A percentile compares a stretch with the other conserved stretches of the same genome.
Evolutionary conservation across 2,797 vertebrate genomes (phyloP).

Genomic region (Rhincodon typus): DNA sequence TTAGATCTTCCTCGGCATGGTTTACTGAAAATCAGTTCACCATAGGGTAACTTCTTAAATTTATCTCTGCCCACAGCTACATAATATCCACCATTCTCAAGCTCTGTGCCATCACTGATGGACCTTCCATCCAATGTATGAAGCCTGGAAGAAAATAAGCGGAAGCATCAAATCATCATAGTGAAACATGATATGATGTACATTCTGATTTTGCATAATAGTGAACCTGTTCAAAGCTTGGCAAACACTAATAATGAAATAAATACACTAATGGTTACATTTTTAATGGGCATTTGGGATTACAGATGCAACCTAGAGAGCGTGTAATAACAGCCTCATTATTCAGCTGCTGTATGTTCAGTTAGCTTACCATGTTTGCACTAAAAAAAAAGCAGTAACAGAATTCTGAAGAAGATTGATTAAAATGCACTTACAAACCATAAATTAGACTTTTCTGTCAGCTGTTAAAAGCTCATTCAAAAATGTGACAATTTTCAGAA

Average conservation of each 20-base stretch:
- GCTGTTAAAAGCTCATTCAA: background rate
- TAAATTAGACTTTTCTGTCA: background rate
- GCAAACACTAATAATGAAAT: no score
- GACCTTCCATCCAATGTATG: slow-evolving; percentile 78
- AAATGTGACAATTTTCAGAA: background rate
- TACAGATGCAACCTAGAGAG: background rate
- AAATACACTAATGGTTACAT: background rate
- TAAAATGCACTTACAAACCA: background rate
- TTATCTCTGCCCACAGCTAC: slow-evolving; percentile 88
- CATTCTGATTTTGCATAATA: background rate
- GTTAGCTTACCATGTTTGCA: background rate
- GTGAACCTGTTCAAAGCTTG: background rate
- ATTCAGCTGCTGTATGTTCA: background rate
- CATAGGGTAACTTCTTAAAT: slow-evolving; percentile 84
- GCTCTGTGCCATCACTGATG: slow-evolving; percentile 69
- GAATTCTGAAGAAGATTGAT: background rate
- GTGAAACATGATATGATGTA: no score
- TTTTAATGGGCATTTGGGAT: background rate
- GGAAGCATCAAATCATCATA: background rate
- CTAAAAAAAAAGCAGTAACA: background rate
- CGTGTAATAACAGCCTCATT: background rate
- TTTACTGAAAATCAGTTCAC: slow-evolving; percentile 75
- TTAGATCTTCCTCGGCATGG: slow-evolving; percentile 63
- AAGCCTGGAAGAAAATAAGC: slow-evolving; percentile 58
- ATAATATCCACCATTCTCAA: slow-evolving; percentile 88